Evolutionary conservation across 2,888 invertebrate genomes (phyloP), one percentile per base, ranked within the genome.

Genomic region (Mythimna pallens): DNA sequence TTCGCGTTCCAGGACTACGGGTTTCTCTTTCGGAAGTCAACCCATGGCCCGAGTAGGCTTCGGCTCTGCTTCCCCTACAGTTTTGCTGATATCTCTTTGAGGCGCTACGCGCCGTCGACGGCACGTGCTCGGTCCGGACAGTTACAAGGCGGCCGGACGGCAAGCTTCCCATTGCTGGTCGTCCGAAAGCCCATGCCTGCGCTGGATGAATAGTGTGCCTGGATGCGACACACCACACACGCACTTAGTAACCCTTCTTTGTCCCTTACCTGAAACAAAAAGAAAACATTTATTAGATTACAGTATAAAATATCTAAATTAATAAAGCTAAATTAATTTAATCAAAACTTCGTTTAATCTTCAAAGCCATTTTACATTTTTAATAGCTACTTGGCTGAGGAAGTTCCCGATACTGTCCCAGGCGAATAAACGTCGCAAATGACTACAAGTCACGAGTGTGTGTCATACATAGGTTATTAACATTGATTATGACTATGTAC

Each of bases 241-340:
- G 34, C 30, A 8, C 57, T 17, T 14, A 22, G 9, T 10, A 17
- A 14, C 22, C 0, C 10, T 57, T 20, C 52, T 7, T 36, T 47
- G n/a, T n/a, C 36, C 25, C 40, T 77, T 88, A 86, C 86, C 88
- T 88, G 88, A 69, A 87, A 87, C 86, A 87, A 87, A 9, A 59
- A 58, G 14, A 73, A 81, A 75, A 8, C 4, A 36, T 30, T 73
- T 34, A 14, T 77, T 54, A 78, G 54, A 55, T 30, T 58, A 63
- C 12, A 55, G 20, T 47, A 14, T n/a, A 54, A 47, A 52, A 64
- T 30, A 64, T 22, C 7, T 0, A 43, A 22, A 50, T n/a, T 25
- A 79, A 22, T 12, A 61, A n/a, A n/a, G 9, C 20, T 30, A 47
- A 36, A 52, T 78, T 57, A 36, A 52, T 58, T 52, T n/a, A 5